Conservation (phyloP, 2,113 vertebrate species). For the Chiloscyllium plagiosum region DNA sequence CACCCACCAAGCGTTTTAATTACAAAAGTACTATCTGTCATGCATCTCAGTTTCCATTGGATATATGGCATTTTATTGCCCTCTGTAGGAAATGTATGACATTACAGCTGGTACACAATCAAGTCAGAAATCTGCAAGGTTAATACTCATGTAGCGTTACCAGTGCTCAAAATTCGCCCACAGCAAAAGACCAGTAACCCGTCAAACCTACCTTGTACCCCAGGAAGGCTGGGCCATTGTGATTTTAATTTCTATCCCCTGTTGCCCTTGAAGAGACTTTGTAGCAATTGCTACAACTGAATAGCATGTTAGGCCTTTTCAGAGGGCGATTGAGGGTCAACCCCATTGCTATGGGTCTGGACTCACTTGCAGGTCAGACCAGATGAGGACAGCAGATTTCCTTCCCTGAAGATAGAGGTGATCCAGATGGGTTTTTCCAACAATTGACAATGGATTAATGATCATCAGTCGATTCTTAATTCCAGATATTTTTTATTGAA, state of each 20-base stretch:
- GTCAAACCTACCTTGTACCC: neutral
- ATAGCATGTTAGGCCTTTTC: too few relatives aligned
- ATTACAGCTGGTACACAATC: neutral
- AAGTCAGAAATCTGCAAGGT: neutral
- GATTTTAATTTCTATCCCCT: neutral
- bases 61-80: neutral
- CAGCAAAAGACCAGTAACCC: neutral
- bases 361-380: too few relatives aligned
- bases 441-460: too few relatives aligned
- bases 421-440: too few relatives aligned
- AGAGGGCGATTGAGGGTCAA: too few relatives aligned
- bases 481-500: too few relatives aligned
- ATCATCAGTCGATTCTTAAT: too few relatives aligned
- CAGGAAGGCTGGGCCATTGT: neutral
- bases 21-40: neutral
- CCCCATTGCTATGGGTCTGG: too few relatives aligned
- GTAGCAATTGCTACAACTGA: too few relatives aligned
- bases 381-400: too few relatives aligned
- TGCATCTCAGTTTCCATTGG: neutral
- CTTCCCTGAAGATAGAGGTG: too few relatives aligned
- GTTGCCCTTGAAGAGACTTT: too few relatives aligned
- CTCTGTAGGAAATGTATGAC: neutral
- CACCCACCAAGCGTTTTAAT: neutral
- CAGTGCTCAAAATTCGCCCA: neutral
- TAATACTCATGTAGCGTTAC: neutral